A percentile compares a stretch with the other conserved stretches of the same genome.
Evolutionary conservation across 2,888 invertebrate species (phyloP).

Genomic region (Drosophila testacea): DNA sequence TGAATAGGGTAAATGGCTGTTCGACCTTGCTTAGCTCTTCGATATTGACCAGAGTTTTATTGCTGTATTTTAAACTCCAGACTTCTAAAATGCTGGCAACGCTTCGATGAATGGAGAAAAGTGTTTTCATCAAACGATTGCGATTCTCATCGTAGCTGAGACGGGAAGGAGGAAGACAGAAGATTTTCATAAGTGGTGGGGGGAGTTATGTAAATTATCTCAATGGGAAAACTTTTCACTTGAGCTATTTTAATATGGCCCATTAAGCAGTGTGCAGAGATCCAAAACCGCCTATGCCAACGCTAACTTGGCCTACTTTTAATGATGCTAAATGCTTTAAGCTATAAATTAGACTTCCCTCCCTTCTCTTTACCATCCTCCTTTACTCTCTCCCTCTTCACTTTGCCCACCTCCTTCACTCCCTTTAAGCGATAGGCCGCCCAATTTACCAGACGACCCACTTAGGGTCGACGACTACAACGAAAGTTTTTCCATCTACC

Average conservation of each 20-base stretch:
- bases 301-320: constrained; percentile 51
- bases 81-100: constrained; percentile 91
- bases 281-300: constrained; percentile 49
- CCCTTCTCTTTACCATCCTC: neutral
- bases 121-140: constrained; percentile 87
- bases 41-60: constrained; percentile 77
- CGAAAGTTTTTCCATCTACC: constrained; percentile 39
- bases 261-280: constrained; percentile 72
- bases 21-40: constrained; percentile 82
- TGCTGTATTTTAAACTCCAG: constrained; percentile 92
- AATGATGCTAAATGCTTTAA: constrained; percentile 72
- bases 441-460: constrained; percentile 43
- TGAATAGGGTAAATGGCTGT: constrained; percentile 83
- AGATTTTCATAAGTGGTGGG: neutral
- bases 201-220: constrained; percentile 65
- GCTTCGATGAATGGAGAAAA: constrained; percentile 93
- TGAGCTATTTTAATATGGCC: constrained; percentile 69
- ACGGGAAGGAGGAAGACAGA: neutral
- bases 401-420: too few relatives aligned
- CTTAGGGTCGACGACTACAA: constrained; percentile 20
- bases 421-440: constrained; percentile 12
- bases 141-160: constrained; percentile 85
- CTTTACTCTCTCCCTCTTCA: neutral
- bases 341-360: constrained; percentile 68
- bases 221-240: constrained; percentile 69